A percentile compares a stretch with the other conserved stretches of the same genome.
phyloP scores from a whole-genome alignment of 2,113 vertebrate genomes.

The Chinchilla lanigera region DNA sequence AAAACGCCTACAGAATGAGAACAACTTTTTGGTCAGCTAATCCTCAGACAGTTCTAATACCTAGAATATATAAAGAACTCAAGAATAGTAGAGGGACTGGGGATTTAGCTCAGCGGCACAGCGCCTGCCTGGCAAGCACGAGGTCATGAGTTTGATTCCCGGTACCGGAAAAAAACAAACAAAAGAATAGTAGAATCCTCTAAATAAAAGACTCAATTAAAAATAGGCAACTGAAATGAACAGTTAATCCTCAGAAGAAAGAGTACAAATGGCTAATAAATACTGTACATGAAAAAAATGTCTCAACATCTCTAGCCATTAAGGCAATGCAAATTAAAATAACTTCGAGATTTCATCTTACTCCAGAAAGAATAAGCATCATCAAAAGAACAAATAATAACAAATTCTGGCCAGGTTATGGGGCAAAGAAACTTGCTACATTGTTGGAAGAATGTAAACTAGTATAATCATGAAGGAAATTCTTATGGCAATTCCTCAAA shows the following conservation, averaged over 20 bases:
- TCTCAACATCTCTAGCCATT: background rate
- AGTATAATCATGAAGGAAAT: background rate
- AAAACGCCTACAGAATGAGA: background rate
- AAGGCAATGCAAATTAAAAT: background rate
- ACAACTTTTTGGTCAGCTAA: background rate
- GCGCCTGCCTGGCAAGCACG: no score
- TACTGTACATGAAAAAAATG: background rate
- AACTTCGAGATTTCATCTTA: background rate
- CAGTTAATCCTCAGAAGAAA: background rate
- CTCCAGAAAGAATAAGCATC: background rate
- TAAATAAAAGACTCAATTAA: background rate
- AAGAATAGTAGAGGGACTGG: background rate
- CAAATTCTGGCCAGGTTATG: background rate
- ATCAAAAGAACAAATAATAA: background rate
- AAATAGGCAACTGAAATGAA: background rate
- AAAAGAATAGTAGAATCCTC: background rate
- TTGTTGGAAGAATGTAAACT: background rate
- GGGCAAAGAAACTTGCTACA: background rate
- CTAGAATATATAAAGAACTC: background rate
- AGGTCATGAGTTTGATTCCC: no score
- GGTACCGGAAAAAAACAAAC: no score
- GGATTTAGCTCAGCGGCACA: no score
- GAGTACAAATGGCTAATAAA: background rate
- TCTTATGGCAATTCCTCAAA: background rate
- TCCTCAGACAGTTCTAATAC: background rate